A percentile compares a stretch with the other conserved stretches of the same genome.
Conservation (phyloP, 2,113 vertebrate species). For the Percopsis transmontana region DNA sequence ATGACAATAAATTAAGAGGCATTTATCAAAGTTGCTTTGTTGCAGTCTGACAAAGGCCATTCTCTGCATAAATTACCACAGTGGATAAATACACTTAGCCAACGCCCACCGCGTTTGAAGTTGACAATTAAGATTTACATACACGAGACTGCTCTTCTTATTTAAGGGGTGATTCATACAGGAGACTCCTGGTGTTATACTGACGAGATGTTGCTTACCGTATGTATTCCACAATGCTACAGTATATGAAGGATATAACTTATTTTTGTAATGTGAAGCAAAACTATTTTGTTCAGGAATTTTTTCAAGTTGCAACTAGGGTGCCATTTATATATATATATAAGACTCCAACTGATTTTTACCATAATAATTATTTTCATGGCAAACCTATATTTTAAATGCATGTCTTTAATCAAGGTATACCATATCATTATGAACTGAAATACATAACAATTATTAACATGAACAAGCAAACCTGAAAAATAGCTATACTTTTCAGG, state of each 20-base stretch:
- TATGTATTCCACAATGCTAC: no score
- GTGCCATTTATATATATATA: no score
- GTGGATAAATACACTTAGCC: conserved; percentile 87
- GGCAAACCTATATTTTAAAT: no score
- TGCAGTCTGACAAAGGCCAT: conserved; percentile 85
- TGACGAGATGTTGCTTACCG: conserved; percentile 36
- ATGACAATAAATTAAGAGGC: conserved; percentile 95
- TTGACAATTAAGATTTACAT: conserved; percentile 84
- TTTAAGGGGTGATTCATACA: conserved; percentile 62
- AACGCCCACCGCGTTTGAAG: conserved; percentile 85
- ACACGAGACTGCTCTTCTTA: conserved; percentile 79
- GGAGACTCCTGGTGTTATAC: conserved; percentile 40
- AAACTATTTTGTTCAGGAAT: no score
- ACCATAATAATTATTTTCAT: no score
- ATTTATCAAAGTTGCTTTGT: conserved; percentile 92
- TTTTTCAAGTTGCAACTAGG: no score
- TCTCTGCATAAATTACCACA: conserved; percentile 92
- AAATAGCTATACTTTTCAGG: no score
- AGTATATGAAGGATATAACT: no score
- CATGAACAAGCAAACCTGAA: no score
- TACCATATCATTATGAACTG: neutral
- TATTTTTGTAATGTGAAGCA: no score
- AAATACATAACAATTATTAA: neutral
- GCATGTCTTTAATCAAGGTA: neutral
- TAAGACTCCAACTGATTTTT: no score